Evolutionary conservation across 2,113 vertebrate species (phyloP), one percentile per base, ranked within the genome.

Genomic region (Bufo bufo): DNA sequence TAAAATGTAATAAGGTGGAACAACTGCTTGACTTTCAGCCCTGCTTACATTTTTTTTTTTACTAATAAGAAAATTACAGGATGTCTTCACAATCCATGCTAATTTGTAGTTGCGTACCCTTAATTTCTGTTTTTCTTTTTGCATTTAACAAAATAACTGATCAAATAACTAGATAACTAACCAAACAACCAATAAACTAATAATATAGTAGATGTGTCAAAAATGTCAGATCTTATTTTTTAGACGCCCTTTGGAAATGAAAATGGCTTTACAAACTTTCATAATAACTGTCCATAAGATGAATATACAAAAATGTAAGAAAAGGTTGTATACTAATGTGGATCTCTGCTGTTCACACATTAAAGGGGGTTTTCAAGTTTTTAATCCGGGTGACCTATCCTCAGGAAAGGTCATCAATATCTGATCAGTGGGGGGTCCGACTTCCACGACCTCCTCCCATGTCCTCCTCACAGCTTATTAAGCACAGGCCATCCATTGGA

Each of bases 1-100:
- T 88, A 88, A 91, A 87, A 90, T 89, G 69, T 59, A 82, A 87
- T 75, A 82, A 87, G 66, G 66, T 75, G 78, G 45, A 87, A 87
- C 23, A 81, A 56, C 54, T 33, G 65, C 79, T 61, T 87, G 86
- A 58, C 52, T 87, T 81, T 71, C 45, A 49, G 16, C 47, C 8
- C 16, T 20, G 47, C 72, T 49, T 75, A 16, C 11, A 75, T 10
- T 50, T 19, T 20, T 72, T 47, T 75, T 49, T 50, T 50, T 20
- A 75, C 3, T 49, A 50, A 50, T 2, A 74, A 74, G 71, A 47
- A 74, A 74, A 74, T 74, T 6, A 47, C 69, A 45, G 45, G 6
- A 14, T 71, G 5, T 71, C 23, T 71, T 47, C 33, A 5, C 13
- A 47, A 74, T 6, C 45, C 47, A 74, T 74, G 66, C 23, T 3